phyloP scores from a whole-genome alignment of 2,888 invertebrate genomes.

The Andrena trimmerana region DNA sequence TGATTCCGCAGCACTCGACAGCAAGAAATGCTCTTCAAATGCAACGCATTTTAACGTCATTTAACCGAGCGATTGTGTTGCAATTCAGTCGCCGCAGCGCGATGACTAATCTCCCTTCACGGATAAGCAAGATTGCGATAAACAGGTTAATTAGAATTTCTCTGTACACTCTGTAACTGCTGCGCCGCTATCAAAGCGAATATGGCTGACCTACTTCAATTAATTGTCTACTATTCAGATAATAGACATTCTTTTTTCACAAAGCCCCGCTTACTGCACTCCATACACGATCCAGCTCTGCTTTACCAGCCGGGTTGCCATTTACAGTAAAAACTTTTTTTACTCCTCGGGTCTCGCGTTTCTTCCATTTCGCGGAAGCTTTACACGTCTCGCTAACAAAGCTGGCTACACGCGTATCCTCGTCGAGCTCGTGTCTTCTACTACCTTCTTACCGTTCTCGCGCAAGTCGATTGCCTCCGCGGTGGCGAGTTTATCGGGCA shows the following conservation, averaged over 20 bases:
- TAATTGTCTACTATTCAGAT: constrained; percentile 1
- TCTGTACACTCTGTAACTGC: not conserved
- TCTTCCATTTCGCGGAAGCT: too few species aligned
- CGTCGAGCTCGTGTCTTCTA: not conserved
- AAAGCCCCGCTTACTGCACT: too few species aligned
- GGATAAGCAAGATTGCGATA: constrained; percentile 29
- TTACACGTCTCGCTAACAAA: too few species aligned
- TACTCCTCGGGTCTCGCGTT: too few species aligned
- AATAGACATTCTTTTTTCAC: too few species aligned
- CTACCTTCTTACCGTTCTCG: not conserved
- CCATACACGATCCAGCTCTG: too few species aligned
- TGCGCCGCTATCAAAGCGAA: not conserved
- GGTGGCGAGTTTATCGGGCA: constrained; percentile 45
- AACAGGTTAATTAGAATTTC: constrained; percentile 35
- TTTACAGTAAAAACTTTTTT: too few species aligned
- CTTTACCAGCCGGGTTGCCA: too few species aligned
- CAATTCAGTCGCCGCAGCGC: constrained; percentile 32
- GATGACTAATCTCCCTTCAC: constrained; percentile 30
- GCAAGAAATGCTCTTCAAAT: constrained; percentile 39
- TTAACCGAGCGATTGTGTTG: constrained; percentile 43
- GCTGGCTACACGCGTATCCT: not conserved
- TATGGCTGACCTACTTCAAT: constrained; percentile 1
- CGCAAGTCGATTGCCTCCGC: not conserved
- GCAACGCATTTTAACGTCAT: constrained; percentile 32
- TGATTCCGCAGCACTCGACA: not conserved